phyloP scores from a whole-genome alignment of 2,113 vertebrate species.

The Brachyhypopomus gauderio region DNA sequence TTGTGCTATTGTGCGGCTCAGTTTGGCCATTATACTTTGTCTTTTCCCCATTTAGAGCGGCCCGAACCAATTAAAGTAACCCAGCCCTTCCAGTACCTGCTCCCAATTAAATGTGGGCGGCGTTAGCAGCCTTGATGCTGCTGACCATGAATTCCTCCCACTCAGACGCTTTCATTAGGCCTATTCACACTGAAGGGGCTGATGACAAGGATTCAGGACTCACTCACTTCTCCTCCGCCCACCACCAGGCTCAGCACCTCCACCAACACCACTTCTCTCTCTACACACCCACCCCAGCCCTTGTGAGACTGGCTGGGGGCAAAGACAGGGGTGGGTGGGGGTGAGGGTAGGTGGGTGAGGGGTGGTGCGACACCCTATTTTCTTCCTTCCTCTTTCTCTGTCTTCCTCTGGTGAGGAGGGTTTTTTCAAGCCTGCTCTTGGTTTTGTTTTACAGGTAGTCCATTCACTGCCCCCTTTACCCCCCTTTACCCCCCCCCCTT shows the following conservation, averaged over 20 bases:
- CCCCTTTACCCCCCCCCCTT: slow-evolving; percentile 17
- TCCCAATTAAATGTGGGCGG: slow-evolving; percentile 98
- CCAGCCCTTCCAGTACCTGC: slow-evolving; percentile 98
- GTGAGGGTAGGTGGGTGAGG: too few species aligned
- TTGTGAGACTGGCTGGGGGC: slow-evolving; percentile 62
- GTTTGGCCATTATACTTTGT: slow-evolving; percentile 99
- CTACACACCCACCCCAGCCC: slow-evolving; percentile 45
- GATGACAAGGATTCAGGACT: slow-evolving; percentile 91
- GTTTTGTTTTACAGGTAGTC: slow-evolving; percentile 76
- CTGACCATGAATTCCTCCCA: slow-evolving; percentile 88
- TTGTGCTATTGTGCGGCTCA: slow-evolving; percentile 98
- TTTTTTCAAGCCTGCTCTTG: slow-evolving; percentile 61
- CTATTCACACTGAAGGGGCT: slow-evolving; percentile 91
- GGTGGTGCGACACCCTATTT: slow-evolving; percentile 59
- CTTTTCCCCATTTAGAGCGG: slow-evolving; percentile 91
- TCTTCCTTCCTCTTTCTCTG: slow-evolving; percentile 54
- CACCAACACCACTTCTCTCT: slow-evolving; percentile 59
- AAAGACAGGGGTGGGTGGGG: slow-evolving; percentile 54
- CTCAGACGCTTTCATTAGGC: slow-evolving; percentile 92
- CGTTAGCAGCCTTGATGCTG: slow-evolving; percentile 96
- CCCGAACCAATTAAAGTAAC: slow-evolving; percentile 99
- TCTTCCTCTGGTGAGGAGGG: slow-evolving; percentile 52
- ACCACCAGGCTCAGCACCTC: slow-evolving; percentile 29
- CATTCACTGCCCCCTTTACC: slow-evolving; percentile 47
- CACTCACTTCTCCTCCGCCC: slow-evolving; percentile 63